phyloP scores from a whole-genome alignment of 2,888 invertebrate species.

The Eledona agricola region DNA sequence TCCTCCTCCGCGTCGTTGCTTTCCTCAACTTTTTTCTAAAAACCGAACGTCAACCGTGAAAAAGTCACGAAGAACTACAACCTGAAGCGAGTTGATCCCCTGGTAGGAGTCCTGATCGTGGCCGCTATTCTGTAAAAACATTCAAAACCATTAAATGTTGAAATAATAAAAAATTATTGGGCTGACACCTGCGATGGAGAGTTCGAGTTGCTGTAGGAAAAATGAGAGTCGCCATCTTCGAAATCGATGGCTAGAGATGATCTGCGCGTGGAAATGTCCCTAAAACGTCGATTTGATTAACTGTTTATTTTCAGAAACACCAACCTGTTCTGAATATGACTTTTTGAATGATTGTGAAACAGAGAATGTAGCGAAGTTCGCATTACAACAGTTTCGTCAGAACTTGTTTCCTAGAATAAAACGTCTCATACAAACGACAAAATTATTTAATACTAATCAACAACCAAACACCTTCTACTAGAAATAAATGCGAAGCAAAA shows the following conservation, averaged over 20 bases:
- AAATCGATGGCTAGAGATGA: constrained; percentile 64
- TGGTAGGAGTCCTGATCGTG: constrained; percentile 35
- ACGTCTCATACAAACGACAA: constrained; percentile 33
- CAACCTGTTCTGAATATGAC: constrained; percentile 43
- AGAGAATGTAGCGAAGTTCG: constrained; percentile 55
- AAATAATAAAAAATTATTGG: constrained; percentile 24
- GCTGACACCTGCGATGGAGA: constrained; percentile 69
- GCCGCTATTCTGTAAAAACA: constrained; percentile 28
- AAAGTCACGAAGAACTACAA: constrained; percentile 15
- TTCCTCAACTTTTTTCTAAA: constrained; percentile 52
- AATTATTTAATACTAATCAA: constrained; percentile 29
- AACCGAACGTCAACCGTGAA: constrained; percentile 5
- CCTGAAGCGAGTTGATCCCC: constrained; percentile 31
- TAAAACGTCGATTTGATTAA: constrained; percentile 46
- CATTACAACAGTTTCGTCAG: constrained; percentile 53
- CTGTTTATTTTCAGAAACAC: background rate
- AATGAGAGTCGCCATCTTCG: constrained; percentile 78
- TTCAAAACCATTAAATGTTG: constrained; percentile 9
- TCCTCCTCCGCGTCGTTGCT: constrained; percentile 58
- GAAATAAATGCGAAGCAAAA: constrained; percentile 36
- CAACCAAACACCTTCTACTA: constrained; percentile 11
- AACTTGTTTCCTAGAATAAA: constrained; percentile 49
- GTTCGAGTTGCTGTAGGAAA: constrained; percentile 80
- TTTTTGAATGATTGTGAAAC: constrained; percentile 55
- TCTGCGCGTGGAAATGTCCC: constrained; percentile 64